phyloP scores from a whole-genome alignment of 2,113 vertebrate genomes.

The Tylochromis polylepis region DNA sequence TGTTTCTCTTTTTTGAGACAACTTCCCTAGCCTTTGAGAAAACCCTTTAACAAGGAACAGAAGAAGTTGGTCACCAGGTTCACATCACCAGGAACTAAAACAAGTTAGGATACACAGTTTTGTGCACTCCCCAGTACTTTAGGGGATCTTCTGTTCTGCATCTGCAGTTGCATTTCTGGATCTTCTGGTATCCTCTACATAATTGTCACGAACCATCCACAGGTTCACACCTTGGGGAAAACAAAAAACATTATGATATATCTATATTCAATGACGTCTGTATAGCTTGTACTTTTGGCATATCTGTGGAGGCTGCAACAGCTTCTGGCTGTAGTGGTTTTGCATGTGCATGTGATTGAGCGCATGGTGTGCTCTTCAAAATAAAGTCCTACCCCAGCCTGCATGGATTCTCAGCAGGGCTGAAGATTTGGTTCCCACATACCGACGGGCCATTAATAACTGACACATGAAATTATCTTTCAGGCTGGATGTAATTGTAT shows the following conservation, averaged over 20 bases:
- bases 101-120: fast-evolving
- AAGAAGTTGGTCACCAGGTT: not conserved
- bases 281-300: too few relatives aligned
- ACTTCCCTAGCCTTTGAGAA: not conserved
- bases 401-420: too few relatives aligned
- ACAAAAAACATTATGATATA: too few relatives aligned
- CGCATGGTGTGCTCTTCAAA: too few relatives aligned
- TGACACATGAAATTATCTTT: not conserved
- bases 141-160: fast-evolving
- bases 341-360: not conserved
- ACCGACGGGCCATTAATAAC: too few relatives aligned
- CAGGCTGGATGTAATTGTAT: too few relatives aligned
- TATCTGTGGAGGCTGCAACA: not conserved
- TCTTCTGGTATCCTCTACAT: not conserved
- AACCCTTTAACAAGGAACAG: not conserved
- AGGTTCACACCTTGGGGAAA: not conserved
- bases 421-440: too few relatives aligned
- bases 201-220: not conserved
- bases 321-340: not conserved
- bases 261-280: too few relatives aligned
- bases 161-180: not conserved
- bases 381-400: too few relatives aligned
- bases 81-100: not conserved
- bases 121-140: not conserved
- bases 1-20: fast-evolving